These are phyloP conservation scores for Chymomyza costata DNA, from an alignment of 1,140 invertebrate species.

Conservation along the genomic window DNA sequence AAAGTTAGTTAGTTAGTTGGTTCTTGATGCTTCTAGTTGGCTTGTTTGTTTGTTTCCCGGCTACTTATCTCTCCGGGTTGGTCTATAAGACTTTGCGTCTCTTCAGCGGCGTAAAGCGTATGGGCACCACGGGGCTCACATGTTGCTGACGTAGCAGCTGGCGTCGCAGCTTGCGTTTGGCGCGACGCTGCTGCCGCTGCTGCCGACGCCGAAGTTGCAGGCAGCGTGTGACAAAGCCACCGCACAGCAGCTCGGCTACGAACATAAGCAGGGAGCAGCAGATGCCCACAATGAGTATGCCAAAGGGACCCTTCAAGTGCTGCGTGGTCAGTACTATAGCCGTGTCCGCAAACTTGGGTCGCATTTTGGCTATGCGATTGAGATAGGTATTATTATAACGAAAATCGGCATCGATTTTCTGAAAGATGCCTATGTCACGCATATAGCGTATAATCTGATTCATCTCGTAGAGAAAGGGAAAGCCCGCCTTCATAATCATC, in stretches of 20 bases:
- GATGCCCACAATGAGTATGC: conserved; percentile 73
- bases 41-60: conserved; percentile 33
- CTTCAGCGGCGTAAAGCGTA: conserved; percentile 59
- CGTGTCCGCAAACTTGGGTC: conserved; percentile 42
- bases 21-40: conserved; percentile 9
- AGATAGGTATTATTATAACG: conserved; percentile 64
- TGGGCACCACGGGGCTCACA: conserved; percentile 26
- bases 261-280: conserved; percentile 32
- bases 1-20: conserved; percentile 16
- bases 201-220: background rate
- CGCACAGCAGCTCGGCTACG: conserved; percentile 34
- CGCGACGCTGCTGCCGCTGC: conserved; percentile 40
- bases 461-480: conserved; percentile 76
- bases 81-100: conserved; percentile 56
- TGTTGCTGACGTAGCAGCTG: conserved; percentile 8
- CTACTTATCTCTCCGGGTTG: conserved; percentile 18
- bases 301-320: conserved; percentile 77
- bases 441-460: conserved; percentile 73
- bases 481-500: conserved; percentile 76
- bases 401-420: conserved; percentile 63
- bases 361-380: conserved; percentile 60
- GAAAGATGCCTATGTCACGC: conserved; percentile 75
- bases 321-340: conserved; percentile 74
- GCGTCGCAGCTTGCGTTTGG: conserved; percentile 55
- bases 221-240: conserved; percentile 8